Conservation (phyloP, 2,797 vertebrate species). For the Rhinatrema bivittatum region DNA sequence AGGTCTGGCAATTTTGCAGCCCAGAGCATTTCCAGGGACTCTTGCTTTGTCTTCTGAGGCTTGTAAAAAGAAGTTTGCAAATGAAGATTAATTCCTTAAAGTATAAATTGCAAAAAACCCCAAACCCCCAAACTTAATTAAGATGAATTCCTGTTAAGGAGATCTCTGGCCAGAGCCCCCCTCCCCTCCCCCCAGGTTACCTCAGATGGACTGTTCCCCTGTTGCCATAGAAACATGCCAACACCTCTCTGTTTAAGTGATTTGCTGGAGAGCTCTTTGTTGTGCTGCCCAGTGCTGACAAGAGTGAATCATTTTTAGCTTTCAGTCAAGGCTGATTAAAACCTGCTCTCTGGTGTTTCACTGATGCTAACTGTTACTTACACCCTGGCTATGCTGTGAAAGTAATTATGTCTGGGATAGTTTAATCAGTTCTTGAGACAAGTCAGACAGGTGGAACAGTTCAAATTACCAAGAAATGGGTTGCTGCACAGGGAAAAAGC, state of each 20-base stretch:
- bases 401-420: constrained; percentile 34
- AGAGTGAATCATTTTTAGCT: constrained; percentile 47
- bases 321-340: constrained; percentile 51
- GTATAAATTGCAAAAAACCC: too few relatives aligned
- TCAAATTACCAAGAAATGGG: constrained; percentile 12
- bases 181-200: constrained; percentile 48
- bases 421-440: constrained; percentile 21
- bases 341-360: constrained; percentile 37
- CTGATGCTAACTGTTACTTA: constrained; percentile 31
- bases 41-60: constrained; percentile 5
- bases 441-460: constrained; percentile 27
- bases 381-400: constrained; percentile 32
- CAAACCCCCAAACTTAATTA: too few relatives aligned
- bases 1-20: not conserved
- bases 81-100: constrained; percentile 58
- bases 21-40: not conserved
- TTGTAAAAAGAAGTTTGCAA: constrained; percentile 46
- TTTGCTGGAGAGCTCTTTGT: constrained; percentile 59
- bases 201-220: constrained; percentile 62
- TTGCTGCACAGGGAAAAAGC: not conserved
- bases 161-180: constrained; percentile 47
- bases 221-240: constrained; percentile 67
- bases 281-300: constrained; percentile 45
- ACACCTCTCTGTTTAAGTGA: constrained; percentile 55
- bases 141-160: constrained; percentile 49